These are phyloP conservation scores for Premnoplex brunnescens DNA, from an alignment of 2,797 vertebrate species.

Conservation along the genomic window DNA sequence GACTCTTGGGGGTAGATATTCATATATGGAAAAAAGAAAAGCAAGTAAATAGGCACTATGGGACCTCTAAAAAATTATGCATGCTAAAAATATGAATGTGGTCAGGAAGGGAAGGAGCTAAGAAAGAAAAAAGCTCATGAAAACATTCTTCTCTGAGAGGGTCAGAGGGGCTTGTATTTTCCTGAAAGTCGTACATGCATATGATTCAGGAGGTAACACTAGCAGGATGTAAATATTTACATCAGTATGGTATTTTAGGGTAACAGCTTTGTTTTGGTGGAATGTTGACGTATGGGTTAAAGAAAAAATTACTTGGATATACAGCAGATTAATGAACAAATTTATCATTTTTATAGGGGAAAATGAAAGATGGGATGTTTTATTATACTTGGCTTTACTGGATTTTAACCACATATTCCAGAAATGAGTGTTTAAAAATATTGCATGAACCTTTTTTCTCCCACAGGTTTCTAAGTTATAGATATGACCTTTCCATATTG, in stretches of 20 bases:
- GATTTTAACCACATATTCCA: background rate
- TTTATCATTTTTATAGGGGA: slow-evolving; percentile 23
- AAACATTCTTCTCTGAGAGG: background rate
- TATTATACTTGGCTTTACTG: background rate
- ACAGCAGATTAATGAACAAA: background rate
- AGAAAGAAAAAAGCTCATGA: background rate
- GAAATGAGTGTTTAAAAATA: background rate
- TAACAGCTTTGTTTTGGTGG: background rate
- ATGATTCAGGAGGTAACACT: background rate
- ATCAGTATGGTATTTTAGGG: background rate
- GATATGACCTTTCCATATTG: background rate
- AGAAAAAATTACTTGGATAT: background rate
- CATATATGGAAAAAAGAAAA: background rate
- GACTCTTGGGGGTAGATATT: background rate
- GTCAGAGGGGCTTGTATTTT: background rate
- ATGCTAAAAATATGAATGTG: background rate
- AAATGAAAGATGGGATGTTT: slow-evolving; percentile 11
- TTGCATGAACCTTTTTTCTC: background rate
- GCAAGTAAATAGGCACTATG: background rate
- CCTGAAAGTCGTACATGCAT: background rate
- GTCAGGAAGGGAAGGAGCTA: background rate
- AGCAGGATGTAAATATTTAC: slow-evolving; percentile 52
- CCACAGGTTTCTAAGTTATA: background rate
- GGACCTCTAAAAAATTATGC: background rate
- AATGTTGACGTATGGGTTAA: background rate